Evolutionary conservation across 2,113 vertebrate species (phyloP).

Genomic region (Lutjanus erythropterus): DNA sequence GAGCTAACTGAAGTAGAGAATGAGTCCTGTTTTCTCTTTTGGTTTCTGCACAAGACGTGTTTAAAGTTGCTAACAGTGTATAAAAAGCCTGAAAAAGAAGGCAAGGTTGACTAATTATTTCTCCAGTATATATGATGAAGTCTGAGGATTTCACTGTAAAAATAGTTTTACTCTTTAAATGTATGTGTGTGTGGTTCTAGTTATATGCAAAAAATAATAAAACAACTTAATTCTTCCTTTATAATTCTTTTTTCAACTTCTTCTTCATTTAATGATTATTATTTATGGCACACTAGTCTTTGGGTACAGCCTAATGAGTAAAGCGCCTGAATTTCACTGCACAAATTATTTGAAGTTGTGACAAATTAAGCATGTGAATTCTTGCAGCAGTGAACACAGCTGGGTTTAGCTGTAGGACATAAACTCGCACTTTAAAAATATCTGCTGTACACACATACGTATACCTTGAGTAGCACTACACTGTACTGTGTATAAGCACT

Average conservation of each 20-base stretch:
- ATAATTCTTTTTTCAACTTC: not conserved
- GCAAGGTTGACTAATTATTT: not conserved
- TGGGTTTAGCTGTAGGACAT: too few relatives aligned
- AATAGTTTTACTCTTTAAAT: not conserved
- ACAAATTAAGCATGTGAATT: too few relatives aligned
- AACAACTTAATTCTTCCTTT: not conserved
- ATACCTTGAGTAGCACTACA: not conserved
- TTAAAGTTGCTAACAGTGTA: not conserved
- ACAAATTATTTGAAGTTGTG: too few relatives aligned
- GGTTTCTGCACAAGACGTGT: not conserved
- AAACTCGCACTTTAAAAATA: too few relatives aligned
- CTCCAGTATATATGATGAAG: not conserved
- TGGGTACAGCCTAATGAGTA: too few relatives aligned
- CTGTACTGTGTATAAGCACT: not conserved
- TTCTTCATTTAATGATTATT: too few relatives aligned
- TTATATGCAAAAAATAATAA: not conserved
- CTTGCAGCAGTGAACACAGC: too few relatives aligned
- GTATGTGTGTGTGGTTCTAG: not conserved
- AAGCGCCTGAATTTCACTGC: too few relatives aligned
- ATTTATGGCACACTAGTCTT: too few relatives aligned
- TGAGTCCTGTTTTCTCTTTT: not conserved
- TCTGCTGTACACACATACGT: too few relatives aligned
- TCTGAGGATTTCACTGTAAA: not conserved
- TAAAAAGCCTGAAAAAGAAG: not conserved
- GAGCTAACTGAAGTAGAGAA: not conserved